Base-by-base conservation (phyloP, 2,797 vertebrate genomes). In the Pangasius macronema region DNA sequence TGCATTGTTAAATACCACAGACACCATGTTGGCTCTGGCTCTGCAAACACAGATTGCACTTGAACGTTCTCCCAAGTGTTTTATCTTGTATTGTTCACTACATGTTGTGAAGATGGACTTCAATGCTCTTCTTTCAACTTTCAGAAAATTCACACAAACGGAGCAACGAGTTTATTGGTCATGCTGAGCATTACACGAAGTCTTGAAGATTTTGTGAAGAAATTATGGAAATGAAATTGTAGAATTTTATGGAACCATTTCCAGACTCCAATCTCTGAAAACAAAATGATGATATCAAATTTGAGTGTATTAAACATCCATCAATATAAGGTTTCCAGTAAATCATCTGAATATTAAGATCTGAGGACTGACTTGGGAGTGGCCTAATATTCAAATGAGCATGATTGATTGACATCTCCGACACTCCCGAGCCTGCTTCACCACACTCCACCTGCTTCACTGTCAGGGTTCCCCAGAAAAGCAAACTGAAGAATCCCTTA, bases 1-100 rank as follows among this genome's bases (percentile, higher is more conserved):
- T 68, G 77, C 22, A 10, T 77, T 82, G 79, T 83, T 39, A 36
- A 80, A 42, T 76, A 53, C 33, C 70, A 65, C 76, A 70, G 27
- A 76, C 39, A 6, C 30, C 76, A 24, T 57, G 8, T 77, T 10
- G 49, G 53, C 30, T 10, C 20, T 57, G 76, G 75, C 18, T 77
- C 30, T 53, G 30, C n/a, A 77, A 82, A 82, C 79, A 81, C 36
- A 27, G 33, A 57, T 39, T 39, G 33, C 20, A 59, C 27, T 80
- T 39, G 0, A 24, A 36, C 42, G 30, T 13, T 80, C 49, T 55
- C n/a, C 30, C 0, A 20, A 10, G 16, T 68, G 16, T 70, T 76
- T 76, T 76, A 51, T 76, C n/a, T 77, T 55, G 7, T 77, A 77
- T 33, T 77, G 49, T 76, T 76, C n/a, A 16, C 51, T 33, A 18